phyloP scores from a whole-genome alignment of 2,113 vertebrate genomes.

The Falco punctatus region DNA sequence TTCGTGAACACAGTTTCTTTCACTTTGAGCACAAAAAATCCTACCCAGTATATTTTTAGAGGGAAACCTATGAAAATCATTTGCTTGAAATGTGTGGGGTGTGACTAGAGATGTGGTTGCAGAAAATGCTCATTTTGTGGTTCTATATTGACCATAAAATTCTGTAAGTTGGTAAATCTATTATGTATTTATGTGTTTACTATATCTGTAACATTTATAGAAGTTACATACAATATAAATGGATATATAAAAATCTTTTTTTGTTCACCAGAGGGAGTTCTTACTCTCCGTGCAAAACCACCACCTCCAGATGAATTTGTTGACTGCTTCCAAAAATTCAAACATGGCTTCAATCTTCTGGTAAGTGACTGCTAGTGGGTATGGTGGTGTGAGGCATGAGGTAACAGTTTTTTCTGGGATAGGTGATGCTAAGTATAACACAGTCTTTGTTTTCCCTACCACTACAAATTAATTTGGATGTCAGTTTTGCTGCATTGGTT shows the following conservation, averaged over 20 bases:
- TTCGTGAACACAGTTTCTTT: not conserved
- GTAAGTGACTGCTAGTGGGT: constrained; percentile 69
- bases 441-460: not conserved
- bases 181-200: not conserved
- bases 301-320: constrained; percentile 89
- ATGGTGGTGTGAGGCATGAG: not conserved
- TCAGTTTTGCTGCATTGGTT: not conserved
- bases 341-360: constrained; percentile 96
- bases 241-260: not conserved
- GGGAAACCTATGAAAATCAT: not conserved
- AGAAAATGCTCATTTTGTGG: not conserved
- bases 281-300: constrained; percentile 91
- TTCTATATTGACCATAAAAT: not conserved
- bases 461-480: not conserved
- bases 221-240: not conserved
- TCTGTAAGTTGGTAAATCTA: not conserved
- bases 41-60: not conserved
- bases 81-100: not conserved
- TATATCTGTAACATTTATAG: not conserved
- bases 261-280: constrained; percentile 89
- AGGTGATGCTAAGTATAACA: not conserved
- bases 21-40: not conserved
- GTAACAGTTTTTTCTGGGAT: not conserved
- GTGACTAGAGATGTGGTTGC: not conserved
- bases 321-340: constrained; percentile 97